Evolutionary conservation across 2,113 vertebrate genomes (phyloP).

Genomic region (Ornithorhynchus anatinus): DNA sequence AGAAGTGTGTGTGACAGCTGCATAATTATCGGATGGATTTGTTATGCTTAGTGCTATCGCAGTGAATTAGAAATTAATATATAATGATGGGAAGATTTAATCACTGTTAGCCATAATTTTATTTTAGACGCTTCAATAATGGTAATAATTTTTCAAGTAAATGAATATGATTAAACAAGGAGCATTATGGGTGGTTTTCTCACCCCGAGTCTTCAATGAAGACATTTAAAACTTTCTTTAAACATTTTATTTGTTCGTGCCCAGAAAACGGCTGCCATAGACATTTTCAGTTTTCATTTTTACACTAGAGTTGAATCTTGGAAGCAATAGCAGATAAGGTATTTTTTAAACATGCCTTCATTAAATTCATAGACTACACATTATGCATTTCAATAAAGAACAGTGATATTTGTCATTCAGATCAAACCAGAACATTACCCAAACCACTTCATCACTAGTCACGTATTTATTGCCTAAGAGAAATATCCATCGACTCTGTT

Average conservation of each 20-base stretch:
- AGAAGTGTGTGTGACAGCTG: slow-evolving; percentile 28
- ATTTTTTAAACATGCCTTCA: slow-evolving; percentile 19
- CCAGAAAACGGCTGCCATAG: not conserved
- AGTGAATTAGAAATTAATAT: slow-evolving; percentile 52
- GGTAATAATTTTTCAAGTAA: slow-evolving; percentile 44
- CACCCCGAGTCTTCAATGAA: slow-evolving; percentile 35
- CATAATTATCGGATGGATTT: slow-evolving; percentile 56
- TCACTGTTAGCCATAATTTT: slow-evolving; percentile 51
- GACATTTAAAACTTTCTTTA: slow-evolving; percentile 32
- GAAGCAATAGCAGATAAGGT: not conserved
- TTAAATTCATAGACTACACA: not conserved
- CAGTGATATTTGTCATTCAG: slow-evolving; percentile 8
- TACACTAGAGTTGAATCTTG: not conserved
- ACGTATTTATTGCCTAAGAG: not conserved
- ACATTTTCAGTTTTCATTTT: slow-evolving; percentile 7
- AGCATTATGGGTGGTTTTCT: slow-evolving; percentile 6
- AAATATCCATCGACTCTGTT: not conserved
- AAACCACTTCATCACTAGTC: not conserved
- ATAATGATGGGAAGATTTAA: slow-evolving; percentile 51
- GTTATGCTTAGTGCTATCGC: slow-evolving; percentile 40
- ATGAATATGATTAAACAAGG: slow-evolving; percentile 23
- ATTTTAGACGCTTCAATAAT: slow-evolving; percentile 46
- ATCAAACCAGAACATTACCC: not conserved
- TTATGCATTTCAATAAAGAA: not conserved
- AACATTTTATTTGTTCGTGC: slow-evolving; percentile 2